Evolutionary conservation across 1,140 invertebrate genomes (phyloP).

Genomic region (Microplitis mediator): DNA sequence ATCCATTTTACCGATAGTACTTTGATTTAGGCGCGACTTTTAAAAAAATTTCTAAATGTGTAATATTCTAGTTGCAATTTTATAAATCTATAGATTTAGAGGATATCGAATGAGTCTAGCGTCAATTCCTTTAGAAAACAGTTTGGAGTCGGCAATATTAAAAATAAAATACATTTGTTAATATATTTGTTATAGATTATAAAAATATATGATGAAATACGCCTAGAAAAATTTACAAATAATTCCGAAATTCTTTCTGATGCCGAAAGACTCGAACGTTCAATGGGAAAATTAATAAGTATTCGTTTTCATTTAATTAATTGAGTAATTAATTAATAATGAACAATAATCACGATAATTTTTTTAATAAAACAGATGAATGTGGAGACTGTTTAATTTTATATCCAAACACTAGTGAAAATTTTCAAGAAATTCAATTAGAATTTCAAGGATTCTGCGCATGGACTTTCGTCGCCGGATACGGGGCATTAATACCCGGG

Average conservation of each 20-base stretch:
- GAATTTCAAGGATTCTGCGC: slow-evolving; percentile 73
- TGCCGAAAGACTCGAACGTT: slow-evolving; percentile 56
- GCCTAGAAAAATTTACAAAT: slow-evolving; percentile 47
- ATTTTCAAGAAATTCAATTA: slow-evolving; percentile 58
- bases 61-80: too few relatives aligned
- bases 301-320: slow-evolving; percentile 14
- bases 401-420: slow-evolving; percentile 49
- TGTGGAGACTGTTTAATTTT: slow-evolving; percentile 54
- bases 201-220: slow-evolving; percentile 46
- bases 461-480: slow-evolving; percentile 63
- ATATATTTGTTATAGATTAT: slow-evolving; percentile 40
- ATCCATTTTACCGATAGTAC: too few relatives aligned
- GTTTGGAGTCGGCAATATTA: too few relatives aligned
- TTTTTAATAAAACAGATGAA: slow-evolving; percentile 32
- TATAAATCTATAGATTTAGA: too few relatives aligned
- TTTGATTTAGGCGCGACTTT: too few relatives aligned
- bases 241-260: slow-evolving; percentile 54
- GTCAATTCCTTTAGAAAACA: too few relatives aligned
- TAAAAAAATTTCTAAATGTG: too few relatives aligned
- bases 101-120: too few relatives aligned
- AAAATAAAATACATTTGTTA: too few relatives aligned
- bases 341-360: too few relatives aligned
- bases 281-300: slow-evolving; percentile 58
- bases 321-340: too few relatives aligned
- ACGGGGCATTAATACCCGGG: slow-evolving; percentile 69